These are phyloP conservation scores for Muscicapa adusta DNA, from an alignment of 2,113 vertebrate genomes.

Conservation along the genomic window DNA sequence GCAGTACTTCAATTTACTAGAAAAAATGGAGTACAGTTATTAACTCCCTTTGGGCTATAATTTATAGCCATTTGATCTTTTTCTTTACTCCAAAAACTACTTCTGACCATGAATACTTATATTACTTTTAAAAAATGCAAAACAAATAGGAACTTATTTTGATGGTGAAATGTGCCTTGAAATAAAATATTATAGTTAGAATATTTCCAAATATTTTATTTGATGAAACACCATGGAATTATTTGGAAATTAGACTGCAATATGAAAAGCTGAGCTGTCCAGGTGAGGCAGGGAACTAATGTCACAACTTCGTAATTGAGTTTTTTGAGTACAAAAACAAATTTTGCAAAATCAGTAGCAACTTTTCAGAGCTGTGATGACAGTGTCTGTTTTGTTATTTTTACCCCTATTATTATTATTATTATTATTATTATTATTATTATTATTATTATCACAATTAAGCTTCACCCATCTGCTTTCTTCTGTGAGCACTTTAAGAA, in stretches of 20 bases:
- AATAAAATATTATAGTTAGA: neutral
- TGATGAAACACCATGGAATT: neutral
- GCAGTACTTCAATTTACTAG: neutral
- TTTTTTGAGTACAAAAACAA: neutral
- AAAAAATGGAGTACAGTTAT: neutral
- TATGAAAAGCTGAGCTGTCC: neutral
- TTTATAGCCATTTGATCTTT: neutral
- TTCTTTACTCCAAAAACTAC: neutral
- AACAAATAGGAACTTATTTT: neutral
- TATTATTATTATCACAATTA: neutral
- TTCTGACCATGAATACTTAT: neutral
- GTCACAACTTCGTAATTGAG: neutral
- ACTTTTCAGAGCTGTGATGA: neutral
- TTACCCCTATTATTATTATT: neutral
- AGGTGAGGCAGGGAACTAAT: neutral
- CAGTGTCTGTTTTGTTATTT: neutral
- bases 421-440: neutral
- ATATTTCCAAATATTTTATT: neutral
- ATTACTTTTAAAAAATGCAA: neutral
- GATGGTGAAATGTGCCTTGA: neutral
- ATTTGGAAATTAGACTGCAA: neutral
- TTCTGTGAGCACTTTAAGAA: neutral
- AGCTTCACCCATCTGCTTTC: neutral
- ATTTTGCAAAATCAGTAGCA: neutral
- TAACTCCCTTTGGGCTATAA: neutral